Evolutionary conservation across 2,888 invertebrate species (phyloP).

Genomic region (Eristalis intricaria): DNA sequence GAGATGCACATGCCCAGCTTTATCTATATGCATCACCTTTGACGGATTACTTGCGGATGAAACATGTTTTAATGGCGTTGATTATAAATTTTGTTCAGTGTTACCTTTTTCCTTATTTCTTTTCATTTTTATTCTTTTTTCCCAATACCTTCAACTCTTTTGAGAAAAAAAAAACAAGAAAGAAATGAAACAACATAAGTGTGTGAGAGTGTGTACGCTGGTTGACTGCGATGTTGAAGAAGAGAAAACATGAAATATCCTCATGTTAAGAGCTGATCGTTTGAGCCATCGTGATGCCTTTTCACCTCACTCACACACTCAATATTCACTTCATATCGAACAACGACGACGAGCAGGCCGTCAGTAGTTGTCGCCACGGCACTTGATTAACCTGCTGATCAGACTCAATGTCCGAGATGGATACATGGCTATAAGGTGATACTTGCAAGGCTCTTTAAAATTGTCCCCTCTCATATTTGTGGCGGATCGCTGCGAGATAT

Average conservation of each 20-base stretch:
- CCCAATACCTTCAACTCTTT: not conserved
- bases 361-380: slow-evolving; percentile 58
- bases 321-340: slow-evolving; percentile 21
- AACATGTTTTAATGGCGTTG: slow-evolving; percentile 71
- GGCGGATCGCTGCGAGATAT: slow-evolving; percentile 31
- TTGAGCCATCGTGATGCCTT: slow-evolving; percentile 44
- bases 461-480: slow-evolving; percentile 61
- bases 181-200: not conserved
- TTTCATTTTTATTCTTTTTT: not conserved
- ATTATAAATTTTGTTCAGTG: slow-evolving; percentile 61
- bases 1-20: slow-evolving; percentile 54
- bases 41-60: slow-evolving; percentile 70
- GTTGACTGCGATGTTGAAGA: slow-evolving; percentile 50
- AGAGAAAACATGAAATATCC: slow-evolving; percentile 63
- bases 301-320: slow-evolving; percentile 39
- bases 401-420: slow-evolving; percentile 67
- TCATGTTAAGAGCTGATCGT: slow-evolving; percentile 58
- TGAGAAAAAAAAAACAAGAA: slow-evolving; percentile 11
- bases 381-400: slow-evolving; percentile 72
- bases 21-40: slow-evolving; percentile 70
- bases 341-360: slow-evolving; percentile 15
- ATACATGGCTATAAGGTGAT: slow-evolving; percentile 70
- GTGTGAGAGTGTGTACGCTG: not conserved
- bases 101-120: not conserved
- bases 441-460: slow-evolving; percentile 44